Evolutionary conservation across 2,113 vertebrate genomes (phyloP).

Genomic region (Mesembrinibis cayennensis): DNA sequence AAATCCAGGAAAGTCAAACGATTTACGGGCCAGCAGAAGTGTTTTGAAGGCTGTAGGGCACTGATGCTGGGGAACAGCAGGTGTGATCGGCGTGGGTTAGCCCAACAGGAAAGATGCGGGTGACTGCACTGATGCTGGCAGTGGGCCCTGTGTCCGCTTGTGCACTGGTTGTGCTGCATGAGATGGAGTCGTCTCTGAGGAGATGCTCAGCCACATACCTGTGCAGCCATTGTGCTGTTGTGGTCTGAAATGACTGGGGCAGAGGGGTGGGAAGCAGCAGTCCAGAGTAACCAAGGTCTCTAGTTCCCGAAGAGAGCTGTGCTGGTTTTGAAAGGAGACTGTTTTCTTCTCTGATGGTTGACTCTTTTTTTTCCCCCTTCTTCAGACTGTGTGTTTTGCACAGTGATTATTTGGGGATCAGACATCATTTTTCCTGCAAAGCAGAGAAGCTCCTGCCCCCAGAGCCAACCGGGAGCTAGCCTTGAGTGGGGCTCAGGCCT

Average conservation of each 20-base stretch:
- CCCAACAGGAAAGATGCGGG: background rate
- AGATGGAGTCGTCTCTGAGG: background rate
- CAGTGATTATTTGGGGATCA: background rate
- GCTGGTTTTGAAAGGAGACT: background rate
- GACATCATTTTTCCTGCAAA: background rate
- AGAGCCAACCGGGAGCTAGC: accelerated
- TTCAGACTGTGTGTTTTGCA: background rate
- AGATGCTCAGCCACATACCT: background rate
- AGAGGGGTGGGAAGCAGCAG: background rate
- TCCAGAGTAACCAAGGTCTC: background rate
- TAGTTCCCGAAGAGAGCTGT: background rate
- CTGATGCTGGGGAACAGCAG: no score
- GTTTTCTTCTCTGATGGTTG: background rate
- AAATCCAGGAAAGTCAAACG: background rate
- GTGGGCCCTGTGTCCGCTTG: background rate
- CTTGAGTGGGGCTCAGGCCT: accelerated
- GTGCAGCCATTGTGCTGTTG: background rate
- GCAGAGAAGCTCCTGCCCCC: background rate
- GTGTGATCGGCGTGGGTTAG: background rate
- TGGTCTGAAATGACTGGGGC: background rate
- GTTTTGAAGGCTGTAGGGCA: background rate
- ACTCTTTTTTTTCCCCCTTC: no score
- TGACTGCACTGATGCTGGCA: background rate
- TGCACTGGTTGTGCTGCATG: background rate
- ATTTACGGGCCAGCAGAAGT: background rate